Conservation (phyloP, 1,140 invertebrate species). For the Antheraea pernyi region DNA sequence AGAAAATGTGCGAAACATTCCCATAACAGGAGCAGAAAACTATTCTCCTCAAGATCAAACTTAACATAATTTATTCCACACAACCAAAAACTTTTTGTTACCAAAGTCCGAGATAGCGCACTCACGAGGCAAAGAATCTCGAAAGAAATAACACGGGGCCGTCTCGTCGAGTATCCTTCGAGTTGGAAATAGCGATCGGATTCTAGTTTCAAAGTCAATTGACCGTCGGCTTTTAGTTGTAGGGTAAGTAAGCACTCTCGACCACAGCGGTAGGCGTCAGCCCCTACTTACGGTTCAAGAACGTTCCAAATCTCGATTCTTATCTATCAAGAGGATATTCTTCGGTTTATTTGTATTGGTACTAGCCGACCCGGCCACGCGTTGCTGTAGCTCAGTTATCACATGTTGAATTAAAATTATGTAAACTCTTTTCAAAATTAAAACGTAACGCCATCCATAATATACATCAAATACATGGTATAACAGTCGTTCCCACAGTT, state of each 20-base stretch:
- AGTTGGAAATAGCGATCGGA: conserved; percentile 32
- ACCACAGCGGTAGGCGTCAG: conserved; percentile 14
- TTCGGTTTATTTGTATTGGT: neutral
- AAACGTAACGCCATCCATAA: no score
- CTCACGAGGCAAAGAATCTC: neutral
- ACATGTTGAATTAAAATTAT: no score
- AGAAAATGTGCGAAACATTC: neutral
- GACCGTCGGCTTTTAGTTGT: conserved; percentile 26
- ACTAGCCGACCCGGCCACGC: no score
- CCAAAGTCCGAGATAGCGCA: conserved; percentile 10
- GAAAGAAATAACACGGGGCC: conserved; percentile 23
- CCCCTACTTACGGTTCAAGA: conserved; percentile 6
- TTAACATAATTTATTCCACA: conserved; percentile 8
- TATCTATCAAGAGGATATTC: neutral
- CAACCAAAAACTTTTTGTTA: conserved; percentile 6
- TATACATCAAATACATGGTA: no score
- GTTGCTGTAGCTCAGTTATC: no score
- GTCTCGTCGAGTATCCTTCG: conserved; percentile 17
- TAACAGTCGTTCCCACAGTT: no score
- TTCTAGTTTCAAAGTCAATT: conserved; percentile 47
- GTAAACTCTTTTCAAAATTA: no score
- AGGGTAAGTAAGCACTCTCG: conserved; percentile 24
- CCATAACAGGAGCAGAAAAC: neutral
- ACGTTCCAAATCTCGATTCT: neutral
- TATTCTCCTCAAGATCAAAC: neutral